Evolutionary conservation across 2,888 invertebrate species (phyloP).

Genomic region (Julus scanicus): DNA sequence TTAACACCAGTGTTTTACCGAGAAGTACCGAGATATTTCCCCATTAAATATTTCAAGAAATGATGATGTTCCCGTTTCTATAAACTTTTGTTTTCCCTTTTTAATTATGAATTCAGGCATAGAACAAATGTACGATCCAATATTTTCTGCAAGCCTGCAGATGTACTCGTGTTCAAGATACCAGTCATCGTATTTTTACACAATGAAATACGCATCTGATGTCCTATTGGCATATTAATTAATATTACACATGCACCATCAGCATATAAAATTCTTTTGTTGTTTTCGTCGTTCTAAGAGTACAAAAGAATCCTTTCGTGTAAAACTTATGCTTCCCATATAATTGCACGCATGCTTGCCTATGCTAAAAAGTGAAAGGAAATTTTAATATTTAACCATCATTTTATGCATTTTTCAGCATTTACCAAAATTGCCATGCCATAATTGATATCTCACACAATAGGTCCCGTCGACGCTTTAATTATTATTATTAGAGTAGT

Average conservation of each 20-base stretch:
- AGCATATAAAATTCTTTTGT: conserved; percentile 40
- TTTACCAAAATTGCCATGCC: conserved; percentile 40
- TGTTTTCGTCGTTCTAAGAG: neutral
- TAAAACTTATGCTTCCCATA: neutral
- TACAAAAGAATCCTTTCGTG: conserved; percentile 24
- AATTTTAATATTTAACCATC: conserved; percentile 31
- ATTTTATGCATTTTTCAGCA: conserved; percentile 36
- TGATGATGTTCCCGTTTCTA: no score
- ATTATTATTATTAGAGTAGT: conserved; percentile 27
- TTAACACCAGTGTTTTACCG: no score
- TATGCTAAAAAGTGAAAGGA: neutral
- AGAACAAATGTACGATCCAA: neutral
- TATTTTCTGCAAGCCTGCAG: neutral
- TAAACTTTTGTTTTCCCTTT: no score
- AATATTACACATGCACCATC: neutral
- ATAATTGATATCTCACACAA: conserved; percentile 37
- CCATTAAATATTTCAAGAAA: no score
- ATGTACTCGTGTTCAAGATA: neutral
- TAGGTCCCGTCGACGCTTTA: neutral
- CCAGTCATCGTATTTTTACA: neutral
- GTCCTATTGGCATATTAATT: conserved; percentile 11
- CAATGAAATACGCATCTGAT: neutral
- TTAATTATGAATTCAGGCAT: no score
- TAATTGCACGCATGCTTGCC: neutral
- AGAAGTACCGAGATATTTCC: no score